Evolutionary conservation across 2,797 vertebrate genomes (phyloP).

Genomic region (Bradypodion ventrale): DNA sequence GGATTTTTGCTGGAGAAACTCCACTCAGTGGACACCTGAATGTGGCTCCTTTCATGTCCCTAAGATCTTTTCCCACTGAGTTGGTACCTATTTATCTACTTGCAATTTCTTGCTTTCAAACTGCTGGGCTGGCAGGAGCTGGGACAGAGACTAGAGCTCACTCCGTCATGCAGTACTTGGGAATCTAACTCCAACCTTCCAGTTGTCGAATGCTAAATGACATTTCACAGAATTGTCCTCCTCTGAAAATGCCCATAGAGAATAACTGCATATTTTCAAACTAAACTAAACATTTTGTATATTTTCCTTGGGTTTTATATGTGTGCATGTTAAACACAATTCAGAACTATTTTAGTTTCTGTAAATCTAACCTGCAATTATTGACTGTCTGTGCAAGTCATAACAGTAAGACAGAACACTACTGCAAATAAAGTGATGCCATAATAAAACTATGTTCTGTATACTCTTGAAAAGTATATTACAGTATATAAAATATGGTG

Average conservation of each 20-base stretch:
- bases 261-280: constrained; percentile 57
- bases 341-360: constrained; percentile 75
- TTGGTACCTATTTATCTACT: no score
- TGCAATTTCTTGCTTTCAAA: no score
- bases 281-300: constrained; percentile 46
- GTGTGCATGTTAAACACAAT: constrained; percentile 65
- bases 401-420: constrained; percentile 63
- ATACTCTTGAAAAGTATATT: constrained; percentile 72
- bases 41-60: no score
- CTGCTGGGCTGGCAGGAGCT: no score
- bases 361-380: constrained; percentile 75
- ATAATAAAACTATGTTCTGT: constrained; percentile 67
- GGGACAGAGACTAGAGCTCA: no score
- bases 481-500: constrained; percentile 61
- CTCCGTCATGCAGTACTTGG: no score
- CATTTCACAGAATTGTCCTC: constrained; percentile 50
- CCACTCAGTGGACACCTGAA: no score
- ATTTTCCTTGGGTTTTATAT: constrained; percentile 41
- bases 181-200: no score
- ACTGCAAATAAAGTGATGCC: constrained; percentile 61
- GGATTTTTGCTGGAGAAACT: no score
- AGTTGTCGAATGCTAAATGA: constrained; percentile 50
- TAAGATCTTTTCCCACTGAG: no score
- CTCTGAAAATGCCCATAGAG: constrained; percentile 56
- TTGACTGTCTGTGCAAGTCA: constrained; percentile 67